phyloP scores from a whole-genome alignment of 2,797 vertebrate species.

The Hapalemur alaotrensis region DNA sequence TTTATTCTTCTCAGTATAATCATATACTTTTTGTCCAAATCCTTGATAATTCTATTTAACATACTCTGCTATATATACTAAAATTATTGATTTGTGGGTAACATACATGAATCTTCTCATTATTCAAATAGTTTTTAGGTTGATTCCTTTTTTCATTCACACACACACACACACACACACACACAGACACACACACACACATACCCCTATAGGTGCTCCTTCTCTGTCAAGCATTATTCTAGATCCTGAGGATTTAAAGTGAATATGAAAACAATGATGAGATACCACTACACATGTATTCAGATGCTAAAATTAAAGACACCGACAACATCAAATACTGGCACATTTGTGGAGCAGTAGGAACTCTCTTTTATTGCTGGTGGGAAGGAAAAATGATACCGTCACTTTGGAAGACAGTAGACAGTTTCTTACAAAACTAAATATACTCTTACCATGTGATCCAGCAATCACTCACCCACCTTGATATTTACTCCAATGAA shows the following conservation, averaged over 20 bases:
- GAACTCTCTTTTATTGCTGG: not conserved
- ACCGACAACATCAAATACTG: not conserved
- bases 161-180: not conserved
- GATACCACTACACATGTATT: not conserved
- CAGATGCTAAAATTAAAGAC: not conserved
- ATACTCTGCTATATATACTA: not conserved
- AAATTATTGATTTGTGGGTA: not conserved
- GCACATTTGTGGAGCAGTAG: not conserved
- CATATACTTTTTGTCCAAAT: not conserved
- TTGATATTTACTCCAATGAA: not conserved
- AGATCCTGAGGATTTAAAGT: not conserved
- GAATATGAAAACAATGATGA: not conserved
- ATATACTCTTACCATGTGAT: not conserved
- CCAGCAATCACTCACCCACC: not conserved
- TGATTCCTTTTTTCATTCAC: not conserved
- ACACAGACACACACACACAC: not conserved
- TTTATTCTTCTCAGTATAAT: not conserved
- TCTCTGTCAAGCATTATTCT: not conserved
- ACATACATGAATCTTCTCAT: not conserved
- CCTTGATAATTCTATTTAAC: not conserved
- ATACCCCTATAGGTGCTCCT: not conserved
- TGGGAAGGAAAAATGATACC: not conserved
- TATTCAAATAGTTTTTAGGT: not conserved
- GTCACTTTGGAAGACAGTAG: not conserved
- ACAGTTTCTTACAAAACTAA: not conserved